phyloP scores from a whole-genome alignment of 2,797 vertebrate species.

The Enteromius argenteus region DNA sequence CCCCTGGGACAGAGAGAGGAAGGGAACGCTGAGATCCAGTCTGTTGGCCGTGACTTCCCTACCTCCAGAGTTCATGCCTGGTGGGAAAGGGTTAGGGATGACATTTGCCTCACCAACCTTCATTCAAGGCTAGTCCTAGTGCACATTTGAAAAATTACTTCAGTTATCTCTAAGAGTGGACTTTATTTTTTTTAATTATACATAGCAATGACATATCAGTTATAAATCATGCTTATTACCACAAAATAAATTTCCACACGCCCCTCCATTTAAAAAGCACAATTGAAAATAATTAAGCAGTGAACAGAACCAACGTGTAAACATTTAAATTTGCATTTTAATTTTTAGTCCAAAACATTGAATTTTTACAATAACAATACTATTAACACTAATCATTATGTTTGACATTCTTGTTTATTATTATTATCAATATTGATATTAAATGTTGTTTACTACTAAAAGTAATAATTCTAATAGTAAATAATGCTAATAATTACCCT shows the following conservation, averaged over 20 bases:
- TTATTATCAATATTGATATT: neutral
- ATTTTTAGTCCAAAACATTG: neutral
- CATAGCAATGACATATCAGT: too few species aligned
- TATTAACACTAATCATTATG: neutral
- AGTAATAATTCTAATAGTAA: neutral
- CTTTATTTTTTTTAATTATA: too few species aligned
- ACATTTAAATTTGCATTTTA: neutral
- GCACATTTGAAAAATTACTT: neutral
- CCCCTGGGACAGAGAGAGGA: slow-evolving; percentile 46
- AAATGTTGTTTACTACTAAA: neutral
- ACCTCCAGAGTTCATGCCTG: slow-evolving; percentile 40
- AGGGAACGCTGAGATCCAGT: slow-evolving; percentile 54
- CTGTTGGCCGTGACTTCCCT: slow-evolving; percentile 51
- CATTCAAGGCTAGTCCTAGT: neutral
- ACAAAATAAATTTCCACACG: neutral
- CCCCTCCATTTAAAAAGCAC: neutral
- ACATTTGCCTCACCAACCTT: slow-evolving; percentile 21
- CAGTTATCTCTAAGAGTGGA: neutral
- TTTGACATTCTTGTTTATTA: neutral
- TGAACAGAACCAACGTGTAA: neutral
- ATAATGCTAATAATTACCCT: neutral
- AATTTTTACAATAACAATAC: neutral
- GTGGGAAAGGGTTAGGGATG: slow-evolving; percentile 38
- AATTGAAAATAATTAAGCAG: neutral
- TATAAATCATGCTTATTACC: too few species aligned